Percentiles rank a stretch among this genome's conserved stretches.
Conservation (phyloP, 2,888 invertebrate species). For the Lasioglossum leucozonium region DNA sequence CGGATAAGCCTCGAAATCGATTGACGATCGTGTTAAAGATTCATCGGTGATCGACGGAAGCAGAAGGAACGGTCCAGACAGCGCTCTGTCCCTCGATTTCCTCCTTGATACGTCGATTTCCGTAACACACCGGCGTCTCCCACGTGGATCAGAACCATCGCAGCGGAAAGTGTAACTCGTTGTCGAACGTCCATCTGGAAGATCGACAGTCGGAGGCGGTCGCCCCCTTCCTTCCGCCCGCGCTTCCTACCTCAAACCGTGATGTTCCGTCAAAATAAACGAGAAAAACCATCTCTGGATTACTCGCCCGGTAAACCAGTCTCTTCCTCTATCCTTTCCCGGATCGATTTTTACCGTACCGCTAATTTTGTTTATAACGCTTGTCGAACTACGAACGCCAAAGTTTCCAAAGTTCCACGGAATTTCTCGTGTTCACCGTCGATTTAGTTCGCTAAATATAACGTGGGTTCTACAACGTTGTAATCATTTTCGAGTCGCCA, state of each 20-base stretch:
- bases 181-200: constrained; percentile 79
- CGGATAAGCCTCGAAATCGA: constrained; percentile 19
- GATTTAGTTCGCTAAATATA: neutral
- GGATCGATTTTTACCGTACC: neutral
- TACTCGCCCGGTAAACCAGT: neutral
- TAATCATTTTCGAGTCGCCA: neutral
- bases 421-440: neutral
- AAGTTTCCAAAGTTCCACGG: neutral
- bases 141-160: constrained; percentile 77
- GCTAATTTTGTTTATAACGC: neutral
- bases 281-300: constrained; percentile 35
- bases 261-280: constrained; percentile 43
- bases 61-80: constrained; percentile 29
- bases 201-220: constrained; percentile 77
- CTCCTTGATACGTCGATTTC: constrained; percentile 61
- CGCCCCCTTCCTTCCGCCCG: constrained; percentile 46
- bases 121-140: constrained; percentile 72
- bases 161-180: constrained; percentile 80
- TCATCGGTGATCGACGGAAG: constrained; percentile 49
- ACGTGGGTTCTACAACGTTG: neutral
- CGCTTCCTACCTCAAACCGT: constrained; percentile 24
- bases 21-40: constrained; percentile 46
- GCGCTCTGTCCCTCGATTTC: constrained; percentile 43
- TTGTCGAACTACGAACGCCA: neutral
- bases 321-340: neutral